Evolutionary conservation across 2,113 vertebrate species (phyloP).

Genomic region (Calidris pugnax): DNA sequence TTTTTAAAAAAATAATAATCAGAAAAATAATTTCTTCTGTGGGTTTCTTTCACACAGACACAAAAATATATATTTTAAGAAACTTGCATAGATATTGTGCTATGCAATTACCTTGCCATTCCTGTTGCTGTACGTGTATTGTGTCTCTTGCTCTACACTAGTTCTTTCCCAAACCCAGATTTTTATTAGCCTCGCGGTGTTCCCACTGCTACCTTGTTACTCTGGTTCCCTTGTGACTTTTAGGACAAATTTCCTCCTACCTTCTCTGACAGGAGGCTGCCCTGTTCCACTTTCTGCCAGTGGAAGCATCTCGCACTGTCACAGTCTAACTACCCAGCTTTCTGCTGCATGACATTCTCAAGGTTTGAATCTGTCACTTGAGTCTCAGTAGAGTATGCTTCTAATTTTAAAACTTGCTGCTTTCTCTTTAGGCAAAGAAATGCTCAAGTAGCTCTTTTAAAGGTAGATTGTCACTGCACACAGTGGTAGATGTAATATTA

Average conservation of each 20-base stretch:
- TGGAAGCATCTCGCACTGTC: background rate
- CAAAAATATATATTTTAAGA: background rate
- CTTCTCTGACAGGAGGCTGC: constrained; percentile 35
- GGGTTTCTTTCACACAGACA: background rate
- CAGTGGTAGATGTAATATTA: background rate
- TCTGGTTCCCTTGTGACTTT: background rate
- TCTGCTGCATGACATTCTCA: constrained; percentile 11
- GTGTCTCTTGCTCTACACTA: background rate
- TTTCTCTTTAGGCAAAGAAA: constrained; percentile 30
- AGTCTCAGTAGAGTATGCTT: background rate
- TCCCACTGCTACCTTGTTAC: background rate
- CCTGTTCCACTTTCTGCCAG: constrained; percentile 34
- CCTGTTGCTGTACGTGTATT: background rate
- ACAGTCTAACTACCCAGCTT: background rate
- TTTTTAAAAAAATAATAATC: background rate
- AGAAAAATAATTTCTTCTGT: background rate
- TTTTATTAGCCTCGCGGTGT: background rate
- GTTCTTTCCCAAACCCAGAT: background rate
- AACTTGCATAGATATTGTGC: background rate
- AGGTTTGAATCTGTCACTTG: constrained; percentile 46
- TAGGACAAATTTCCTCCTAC: constrained; percentile 16
- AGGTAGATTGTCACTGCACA: background rate
- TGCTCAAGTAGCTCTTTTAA: constrained; percentile 3
- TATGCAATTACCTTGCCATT: background rate
- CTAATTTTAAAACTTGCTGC: constrained; percentile 59